Percentiles rank a stretch among this genome's conserved stretches.
Evolutionary conservation across 2,797 vertebrate genomes (phyloP).

Genomic region (Halcyon chelicuti): DNA sequence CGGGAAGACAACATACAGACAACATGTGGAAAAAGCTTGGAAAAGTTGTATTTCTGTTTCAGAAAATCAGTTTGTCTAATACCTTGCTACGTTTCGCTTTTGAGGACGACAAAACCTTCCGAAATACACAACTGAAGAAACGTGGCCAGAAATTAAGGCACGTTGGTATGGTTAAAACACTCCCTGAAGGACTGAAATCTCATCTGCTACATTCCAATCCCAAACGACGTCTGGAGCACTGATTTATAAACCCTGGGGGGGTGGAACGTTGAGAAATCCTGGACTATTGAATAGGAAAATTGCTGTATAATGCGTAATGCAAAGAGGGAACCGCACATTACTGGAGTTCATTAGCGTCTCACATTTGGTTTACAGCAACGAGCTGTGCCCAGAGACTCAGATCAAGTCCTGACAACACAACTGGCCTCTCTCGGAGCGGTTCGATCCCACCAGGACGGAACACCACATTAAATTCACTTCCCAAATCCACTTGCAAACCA

Average conservation of each 20-base stretch:
- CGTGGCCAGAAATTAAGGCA: background rate
- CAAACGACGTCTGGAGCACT: background rate
- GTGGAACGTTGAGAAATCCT: background rate
- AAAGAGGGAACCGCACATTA: background rate
- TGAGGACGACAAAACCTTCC: background rate
- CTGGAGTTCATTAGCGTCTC: background rate
- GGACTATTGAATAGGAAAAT: background rate
- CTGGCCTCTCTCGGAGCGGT: background rate
- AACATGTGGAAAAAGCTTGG: background rate
- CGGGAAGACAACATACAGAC: background rate
- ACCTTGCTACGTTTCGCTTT: background rate
- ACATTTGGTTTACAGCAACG: background rate
- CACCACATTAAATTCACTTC: background rate
- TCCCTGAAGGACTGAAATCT: constrained; percentile 14
- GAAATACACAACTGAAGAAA: background rate
- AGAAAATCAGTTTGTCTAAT: background rate
- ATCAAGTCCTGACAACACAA: background rate
- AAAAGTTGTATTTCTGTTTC: background rate
- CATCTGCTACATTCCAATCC: background rate
- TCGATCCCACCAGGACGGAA: background rate
- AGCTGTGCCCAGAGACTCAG: accelerated
- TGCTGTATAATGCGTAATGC: background rate
- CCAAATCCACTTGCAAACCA: background rate
- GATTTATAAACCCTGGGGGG: background rate
- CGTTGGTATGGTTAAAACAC: background rate